These are phyloP conservation scores for Ailuropoda melanoleuca DNA, from an alignment of 2,113 vertebrate genomes.

Conservation along the genomic window DNA sequence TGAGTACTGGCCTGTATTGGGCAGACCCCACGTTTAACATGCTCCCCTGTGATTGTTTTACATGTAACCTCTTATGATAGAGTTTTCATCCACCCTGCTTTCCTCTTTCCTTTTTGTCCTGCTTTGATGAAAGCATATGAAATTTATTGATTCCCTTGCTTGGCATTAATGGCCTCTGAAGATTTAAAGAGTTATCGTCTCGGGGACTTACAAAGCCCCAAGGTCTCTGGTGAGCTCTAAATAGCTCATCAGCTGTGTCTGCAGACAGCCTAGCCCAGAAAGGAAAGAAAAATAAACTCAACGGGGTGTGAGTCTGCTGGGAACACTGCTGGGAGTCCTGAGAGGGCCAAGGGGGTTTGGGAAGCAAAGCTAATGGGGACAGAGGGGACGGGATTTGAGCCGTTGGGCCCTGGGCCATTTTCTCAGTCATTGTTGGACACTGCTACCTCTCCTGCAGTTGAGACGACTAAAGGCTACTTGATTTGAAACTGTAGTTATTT, in stretches of 20 bases:
- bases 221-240: conserved; percentile 75
- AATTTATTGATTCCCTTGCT: conserved; percentile 44
- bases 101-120: not conserved
- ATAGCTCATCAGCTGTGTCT: conserved; percentile 73
- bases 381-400: conserved; percentile 68
- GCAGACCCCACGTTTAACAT: not conserved
- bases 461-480: conserved; percentile 58
- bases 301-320: not conserved
- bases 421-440: conserved; percentile 34
- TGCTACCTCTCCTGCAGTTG: conserved; percentile 23
- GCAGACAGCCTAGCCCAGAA: conserved; percentile 69
- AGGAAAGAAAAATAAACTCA: conserved; percentile 65
- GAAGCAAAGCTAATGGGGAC: conserved; percentile 49
- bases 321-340: conserved; percentile 54
- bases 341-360: conserved; percentile 43
- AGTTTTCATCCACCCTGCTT: not conserved
- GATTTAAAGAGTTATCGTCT: not conserved
- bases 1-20: not conserved
- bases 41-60: not conserved
- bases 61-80: not conserved
- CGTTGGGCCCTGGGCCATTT: conserved; percentile 63
- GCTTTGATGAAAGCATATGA: conserved; percentile 41
- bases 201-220: not conserved
- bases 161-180: conserved; percentile 10
- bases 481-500: conserved; percentile 72